Evolutionary conservation across 2,797 vertebrate genomes (phyloP).

Genomic region (Platalea minor): DNA sequence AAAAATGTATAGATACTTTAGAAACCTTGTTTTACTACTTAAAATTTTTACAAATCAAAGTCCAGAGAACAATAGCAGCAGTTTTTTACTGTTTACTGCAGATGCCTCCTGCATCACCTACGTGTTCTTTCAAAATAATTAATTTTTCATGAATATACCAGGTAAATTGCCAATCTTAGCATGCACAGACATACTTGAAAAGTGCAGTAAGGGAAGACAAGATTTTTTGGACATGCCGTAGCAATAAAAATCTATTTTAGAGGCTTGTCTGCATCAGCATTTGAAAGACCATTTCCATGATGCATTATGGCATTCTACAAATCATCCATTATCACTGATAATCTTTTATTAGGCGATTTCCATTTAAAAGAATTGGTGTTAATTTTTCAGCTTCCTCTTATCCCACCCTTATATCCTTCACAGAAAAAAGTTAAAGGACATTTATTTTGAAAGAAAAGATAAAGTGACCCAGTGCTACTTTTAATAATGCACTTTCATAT

Average conservation of each 20-base stretch:
- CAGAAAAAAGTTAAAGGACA: not conserved
- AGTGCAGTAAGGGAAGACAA: not conserved
- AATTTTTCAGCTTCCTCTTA: constrained; percentile 13
- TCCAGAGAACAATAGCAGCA: not conserved
- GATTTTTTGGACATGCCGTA: not conserved
- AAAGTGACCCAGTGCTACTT: not conserved
- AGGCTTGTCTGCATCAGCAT: not conserved
- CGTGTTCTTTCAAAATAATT: not conserved
- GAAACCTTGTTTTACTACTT: not conserved
- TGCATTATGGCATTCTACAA: not conserved
- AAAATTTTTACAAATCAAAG: not conserved
- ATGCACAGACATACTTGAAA: not conserved
- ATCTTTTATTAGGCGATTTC: constrained; percentile 13
- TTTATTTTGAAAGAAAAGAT: constrained; percentile 22
- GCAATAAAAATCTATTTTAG: not conserved
- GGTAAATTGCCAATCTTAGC: not conserved
- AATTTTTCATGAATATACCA: not conserved
- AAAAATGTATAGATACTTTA: not conserved
- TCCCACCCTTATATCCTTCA: not conserved
- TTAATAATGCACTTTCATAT: not conserved
- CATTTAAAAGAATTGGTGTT: constrained; percentile 15
- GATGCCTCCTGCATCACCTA: not conserved
- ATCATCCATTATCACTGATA: constrained; percentile 1
- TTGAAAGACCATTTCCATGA: not conserved
- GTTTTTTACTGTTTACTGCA: not conserved